Base-by-base conservation (phyloP, 2,888 invertebrate species). In the Drosophila mercatorum region DNA sequence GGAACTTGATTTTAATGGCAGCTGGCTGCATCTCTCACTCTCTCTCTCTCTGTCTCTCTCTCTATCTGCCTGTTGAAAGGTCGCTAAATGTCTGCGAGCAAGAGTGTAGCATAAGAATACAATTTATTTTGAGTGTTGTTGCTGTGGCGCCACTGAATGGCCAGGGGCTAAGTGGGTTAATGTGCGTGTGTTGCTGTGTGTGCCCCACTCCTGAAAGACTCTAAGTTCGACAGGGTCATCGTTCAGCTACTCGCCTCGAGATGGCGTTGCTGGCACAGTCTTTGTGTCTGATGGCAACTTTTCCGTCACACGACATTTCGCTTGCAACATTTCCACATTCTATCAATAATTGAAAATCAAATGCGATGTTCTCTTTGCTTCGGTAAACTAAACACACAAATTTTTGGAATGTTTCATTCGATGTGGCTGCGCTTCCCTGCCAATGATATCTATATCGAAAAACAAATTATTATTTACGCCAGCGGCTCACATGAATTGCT, bases 1-100 rank as follows among this genome's bases (percentile, higher is more conserved):
- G 82, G 82, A 71, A 86, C 75, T 77, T 83, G 79, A 83, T 79
- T 86, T 90, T 90, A 86, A 90, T 86, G 83, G 87, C 72, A 47
- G 66, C 66, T 49, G 75, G 49, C 67, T 47, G 6, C 7, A 1
- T 34, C 31, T 34, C 31, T 34, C 31, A 0, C 7, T 28, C 28
- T 5, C 28, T 28, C 28, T 5, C 28, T 38, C 40, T 17, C 49
- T 36, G 17, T 55, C 28, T n/a, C 10, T 38, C 40, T 17, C 49
- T 36, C 26, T 55, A 17, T n/a, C 5, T 7, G 22, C 51, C 59
- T 72, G 83, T 79, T 83, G 88, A 88, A 75, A 87, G 80, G 55
- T 69, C 59, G 67, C 34, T 63, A 67, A 74, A 67, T 80, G 68
- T 28, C 36, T 40, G 44, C 53, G 22, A 26, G 22, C 26, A 4